Conservation (phyloP, 2,797 vertebrate species). For the Xenops minutus region DNA sequence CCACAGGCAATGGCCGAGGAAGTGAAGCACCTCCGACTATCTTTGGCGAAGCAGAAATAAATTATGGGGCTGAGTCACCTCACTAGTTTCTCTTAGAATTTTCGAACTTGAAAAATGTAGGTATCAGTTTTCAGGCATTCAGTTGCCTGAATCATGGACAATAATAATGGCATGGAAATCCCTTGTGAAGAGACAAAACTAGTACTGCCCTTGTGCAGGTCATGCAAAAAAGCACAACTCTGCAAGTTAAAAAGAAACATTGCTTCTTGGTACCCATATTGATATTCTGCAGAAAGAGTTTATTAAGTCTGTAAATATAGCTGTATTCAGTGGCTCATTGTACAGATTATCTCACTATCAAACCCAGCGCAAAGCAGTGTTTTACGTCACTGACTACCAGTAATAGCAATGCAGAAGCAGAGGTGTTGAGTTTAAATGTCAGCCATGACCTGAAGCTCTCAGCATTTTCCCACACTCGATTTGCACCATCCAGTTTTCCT, state of each 20-base stretch:
- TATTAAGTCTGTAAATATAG: not conserved
- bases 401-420: conserved; percentile 32
- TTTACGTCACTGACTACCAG: conserved; percentile 35
- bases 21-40: not conserved
- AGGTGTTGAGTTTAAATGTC: conserved; percentile 68
- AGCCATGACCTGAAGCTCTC: conserved; percentile 51
- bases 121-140: not conserved
- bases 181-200: not conserved
- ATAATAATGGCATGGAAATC: not conserved
- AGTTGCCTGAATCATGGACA: not conserved
- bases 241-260: not conserved
- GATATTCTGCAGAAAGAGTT: not conserved
- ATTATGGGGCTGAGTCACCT: not conserved
- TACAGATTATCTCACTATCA: not conserved
- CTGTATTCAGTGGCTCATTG: not conserved
- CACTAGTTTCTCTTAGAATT: not conserved
- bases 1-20: not conserved
- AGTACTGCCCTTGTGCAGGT: not conserved
- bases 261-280: not conserved
- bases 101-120: not conserved
- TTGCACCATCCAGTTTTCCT: conserved; percentile 30
- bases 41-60: not conserved
- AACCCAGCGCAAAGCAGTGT: not conserved
- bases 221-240: not conserved
- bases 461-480: conserved; percentile 41